A percentile compares a stretch with the other conserved stretches of the same genome.
Evolutionary conservation across 1,140 invertebrate genomes (phyloP).

Genomic region (Leptonema lineaticorne): DNA sequence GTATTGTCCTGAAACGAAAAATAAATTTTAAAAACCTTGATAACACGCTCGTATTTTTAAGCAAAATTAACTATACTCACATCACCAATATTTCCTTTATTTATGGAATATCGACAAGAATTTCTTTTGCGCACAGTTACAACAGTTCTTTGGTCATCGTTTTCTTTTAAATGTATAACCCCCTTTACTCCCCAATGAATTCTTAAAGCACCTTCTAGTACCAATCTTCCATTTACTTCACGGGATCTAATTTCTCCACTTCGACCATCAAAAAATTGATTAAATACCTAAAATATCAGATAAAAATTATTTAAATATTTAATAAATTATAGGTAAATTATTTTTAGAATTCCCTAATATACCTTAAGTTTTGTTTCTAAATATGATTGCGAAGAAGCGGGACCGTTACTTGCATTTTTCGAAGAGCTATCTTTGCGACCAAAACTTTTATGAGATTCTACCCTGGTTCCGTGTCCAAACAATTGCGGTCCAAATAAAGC

Average conservation of each 20-base stretch:
- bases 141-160: slow-evolving; percentile 79
- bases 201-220: slow-evolving; percentile 76
- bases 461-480: slow-evolving; percentile 83
- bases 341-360: not conserved
- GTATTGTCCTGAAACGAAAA: not conserved
- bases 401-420: slow-evolving; percentile 43
- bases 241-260: slow-evolving; percentile 72
- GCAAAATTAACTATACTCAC: not conserved
- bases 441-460: slow-evolving; percentile 85
- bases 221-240: slow-evolving; percentile 76
- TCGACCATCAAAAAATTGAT: slow-evolving; percentile 79
- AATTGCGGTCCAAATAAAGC: slow-evolving; percentile 84
- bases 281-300: slow-evolving; percentile 55
- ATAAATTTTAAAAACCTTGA: too few species aligned
- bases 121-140: slow-evolving; percentile 70
- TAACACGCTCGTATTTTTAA: not conserved
- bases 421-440: slow-evolving; percentile 63
- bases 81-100: slow-evolving; percentile 49
- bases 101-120: slow-evolving; percentile 64
- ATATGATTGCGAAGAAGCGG: slow-evolving; percentile 62
- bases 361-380: slow-evolving; percentile 76
- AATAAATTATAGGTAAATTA: not conserved
- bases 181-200: slow-evolving; percentile 85
- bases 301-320: not conserved
- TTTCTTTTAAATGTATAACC: slow-evolving; percentile 83